Evolutionary conservation across 2,888 invertebrate genomes (phyloP), one percentile per base, ranked within the genome.

Genomic region (Tribolium freemani): DNA sequence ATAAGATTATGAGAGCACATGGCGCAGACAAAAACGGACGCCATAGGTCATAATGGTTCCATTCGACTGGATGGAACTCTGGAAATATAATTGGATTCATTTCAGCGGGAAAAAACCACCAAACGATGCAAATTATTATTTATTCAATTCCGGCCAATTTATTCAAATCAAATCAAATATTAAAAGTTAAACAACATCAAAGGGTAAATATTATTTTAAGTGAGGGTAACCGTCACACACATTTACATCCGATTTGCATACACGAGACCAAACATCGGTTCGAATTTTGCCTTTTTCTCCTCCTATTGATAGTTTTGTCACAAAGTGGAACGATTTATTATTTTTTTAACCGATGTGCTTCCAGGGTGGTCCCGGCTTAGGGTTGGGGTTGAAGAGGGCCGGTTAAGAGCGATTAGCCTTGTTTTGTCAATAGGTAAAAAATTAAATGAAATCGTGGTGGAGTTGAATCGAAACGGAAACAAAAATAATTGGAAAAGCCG

Each of bases 1-100:
- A 86, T 86, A 86, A 86, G 86, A 86, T 86, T 86, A 86, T 84
- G 82, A 82, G 80, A 76, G 83, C 78, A 79, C 76, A 76, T 77
- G 83, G 81, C 80, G 83, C 79, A 53, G 74, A 76, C 74, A 71
- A 74, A 76, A 77, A 68, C 50, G 13, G 60, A 31, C 46, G 69
- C 63, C 69, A 38, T 56, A 38, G 60, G 53, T 74, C 78, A 79
- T 77, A 78, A 79, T 78, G 79, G 78, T 56, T 56, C 8, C 56
- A 56, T 10, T 56, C 30, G 10, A 16, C 31, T 30, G 74, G 64
- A 69, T 70, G 11, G 31, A 11, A 48, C 16, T 16, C 16, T 16
- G 16, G 16, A 16, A 16, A 16, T 16, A 16, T 61, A 61, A 61
- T 61, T 63, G 60, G 9, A 45, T 50, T 61, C 50, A 61, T 60